Base-by-base conservation (phyloP, 2,888 invertebrate genomes). In the Harpagoxenus sublaevis region DNA sequence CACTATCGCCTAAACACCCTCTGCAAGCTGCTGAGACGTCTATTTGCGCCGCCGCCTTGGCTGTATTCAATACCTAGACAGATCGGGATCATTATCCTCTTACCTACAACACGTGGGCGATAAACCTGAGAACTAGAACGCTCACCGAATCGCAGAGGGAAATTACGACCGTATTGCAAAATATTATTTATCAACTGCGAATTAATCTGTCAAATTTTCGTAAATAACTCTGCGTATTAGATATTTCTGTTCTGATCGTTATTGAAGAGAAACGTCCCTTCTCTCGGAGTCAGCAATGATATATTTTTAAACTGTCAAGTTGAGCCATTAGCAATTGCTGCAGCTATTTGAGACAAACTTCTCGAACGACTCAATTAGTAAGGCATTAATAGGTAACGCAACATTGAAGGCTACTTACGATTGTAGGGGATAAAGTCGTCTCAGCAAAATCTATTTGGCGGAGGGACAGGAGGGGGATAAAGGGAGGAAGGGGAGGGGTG, bases 41-140 rank as follows among this genome's bases (percentile, higher is more conserved):
- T 79, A 60, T 48, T 79, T 68, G 68, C 55, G 53, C 78, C 68
- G 57, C 68, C 57, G 57, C 55, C 31, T 55, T 78, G 77, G 42
- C 31, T 23, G 78, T 53, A 70, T 70, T 71, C 60, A 79, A 71
- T 79, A 71, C 57, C 79, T 71, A 48, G 57, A 79, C 57, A 79
- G 57, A 28, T 57, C 31, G 42, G 18, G 57, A 45, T 79, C 57
- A 60, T 79, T 79, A 79, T 48, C 57, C 71, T 48, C 31, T 71
- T 45, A 57, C 18, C 35, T 71, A 42, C 68, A 48, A 71, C 42
- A 39, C 60, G 42, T 45, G 35, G n/a, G 48, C 35, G n/a, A 45
- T 68, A 68, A 55, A 28, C 45, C 5, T 35, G 57, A 48, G 48
- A 60, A 23, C n/a, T 35, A 23, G 6, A 55, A 15, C 5, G 45